phyloP scores from a whole-genome alignment of 2,797 vertebrate species.

The Acanthis flammea region DNA sequence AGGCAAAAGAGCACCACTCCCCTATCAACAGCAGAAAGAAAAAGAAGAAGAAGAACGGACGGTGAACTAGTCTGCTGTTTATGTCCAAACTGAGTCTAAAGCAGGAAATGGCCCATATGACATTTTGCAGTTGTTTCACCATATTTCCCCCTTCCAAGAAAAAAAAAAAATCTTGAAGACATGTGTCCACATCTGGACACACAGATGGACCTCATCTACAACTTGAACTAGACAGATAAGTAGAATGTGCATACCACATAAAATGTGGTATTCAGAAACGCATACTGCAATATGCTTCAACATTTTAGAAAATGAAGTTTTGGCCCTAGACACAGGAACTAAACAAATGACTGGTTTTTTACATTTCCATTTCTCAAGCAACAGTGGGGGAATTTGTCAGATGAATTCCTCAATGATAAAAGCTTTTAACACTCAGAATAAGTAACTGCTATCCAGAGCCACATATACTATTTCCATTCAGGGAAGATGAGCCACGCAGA shows the following conservation, averaged over 20 bases:
- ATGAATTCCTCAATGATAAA: not conserved
- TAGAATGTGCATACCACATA: not conserved
- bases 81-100: not conserved
- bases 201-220: slow-evolving; percentile 7
- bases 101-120: not conserved
- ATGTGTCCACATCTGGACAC: slow-evolving; percentile 3
- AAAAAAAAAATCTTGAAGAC: not conserved
- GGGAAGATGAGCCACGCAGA: not conserved
- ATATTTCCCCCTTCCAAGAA: not conserved
- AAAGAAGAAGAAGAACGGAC: not conserved
- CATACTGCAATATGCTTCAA: not conserved
- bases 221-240: not conserved
- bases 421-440: not conserved
- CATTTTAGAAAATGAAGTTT: not conserved
- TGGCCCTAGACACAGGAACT: not conserved
- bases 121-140: not conserved
- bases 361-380: not conserved
- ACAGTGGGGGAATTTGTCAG: not conserved
- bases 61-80: not conserved
- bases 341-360: not conserved
- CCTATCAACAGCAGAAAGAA: not conserved
- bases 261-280: not conserved
- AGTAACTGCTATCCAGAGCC: not conserved
- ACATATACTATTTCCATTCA: not conserved
- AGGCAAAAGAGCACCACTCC: not conserved